A percentile compares a stretch with the other conserved stretches of the same genome.
These are phyloP conservation scores for Urocynchramus pylzowi DNA, from an alignment of 2,113 vertebrate genomes.

Conservation along the genomic window DNA sequence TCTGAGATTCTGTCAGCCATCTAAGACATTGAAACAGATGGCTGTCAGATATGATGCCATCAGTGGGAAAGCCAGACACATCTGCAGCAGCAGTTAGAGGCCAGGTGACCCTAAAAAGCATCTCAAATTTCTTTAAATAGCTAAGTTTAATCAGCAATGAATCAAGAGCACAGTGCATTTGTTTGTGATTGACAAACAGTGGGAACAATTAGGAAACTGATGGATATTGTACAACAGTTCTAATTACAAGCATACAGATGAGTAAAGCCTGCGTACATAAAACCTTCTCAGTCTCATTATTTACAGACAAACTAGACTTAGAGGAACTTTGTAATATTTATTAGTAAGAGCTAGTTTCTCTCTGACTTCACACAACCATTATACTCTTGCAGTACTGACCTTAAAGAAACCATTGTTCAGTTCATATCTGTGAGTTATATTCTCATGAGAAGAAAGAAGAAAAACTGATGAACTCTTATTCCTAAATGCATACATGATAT, in stretches of 20 bases:
- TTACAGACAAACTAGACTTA: not conserved
- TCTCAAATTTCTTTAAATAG: not conserved
- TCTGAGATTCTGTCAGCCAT: not conserved
- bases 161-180: not conserved
- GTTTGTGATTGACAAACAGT: not conserved
- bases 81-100: not conserved
- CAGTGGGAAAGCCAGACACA: not conserved
- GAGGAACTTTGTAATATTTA: not conserved
- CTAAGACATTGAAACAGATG: not conserved
- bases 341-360: not conserved
- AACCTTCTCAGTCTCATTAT: not conserved
- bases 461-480: not conserved
- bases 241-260: not conserved
- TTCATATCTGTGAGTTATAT: not conserved
- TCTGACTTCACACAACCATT: not conserved
- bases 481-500: not conserved
- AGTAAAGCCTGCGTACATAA: not conserved
- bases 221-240: not conserved
- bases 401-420: not conserved
- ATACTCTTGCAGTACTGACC: not conserved
- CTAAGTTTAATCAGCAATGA: not conserved
- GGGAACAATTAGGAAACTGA: not conserved
- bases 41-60: not conserved
- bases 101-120: not conserved
- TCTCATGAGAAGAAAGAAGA: not conserved